A percentile compares a stretch with the other conserved stretches of the same genome.
Conservation (phyloP, 1,140 invertebrate genomes). For the Vollenhovia emeryi region DNA sequence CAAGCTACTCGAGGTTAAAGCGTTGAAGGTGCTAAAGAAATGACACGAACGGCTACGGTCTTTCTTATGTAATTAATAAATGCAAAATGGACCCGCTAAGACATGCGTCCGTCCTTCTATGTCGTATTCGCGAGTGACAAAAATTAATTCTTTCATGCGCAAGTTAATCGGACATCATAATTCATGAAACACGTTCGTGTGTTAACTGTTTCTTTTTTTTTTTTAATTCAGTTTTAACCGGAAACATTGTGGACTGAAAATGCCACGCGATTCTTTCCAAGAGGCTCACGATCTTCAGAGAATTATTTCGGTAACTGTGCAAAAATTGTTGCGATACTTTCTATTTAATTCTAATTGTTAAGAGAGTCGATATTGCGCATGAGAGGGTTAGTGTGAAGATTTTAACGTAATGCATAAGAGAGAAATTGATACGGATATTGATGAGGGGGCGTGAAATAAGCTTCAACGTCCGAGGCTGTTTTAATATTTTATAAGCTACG, state of each 20-base stretch:
- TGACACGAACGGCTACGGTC: not conserved
- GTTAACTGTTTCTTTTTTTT: not conserved
- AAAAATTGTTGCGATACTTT: not conserved
- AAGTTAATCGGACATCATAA: not conserved
- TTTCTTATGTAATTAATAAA: constrained; percentile 48
- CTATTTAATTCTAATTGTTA: not conserved
- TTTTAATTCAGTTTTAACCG: not conserved
- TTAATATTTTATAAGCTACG: constrained; percentile 45
- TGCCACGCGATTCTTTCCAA: not conserved
- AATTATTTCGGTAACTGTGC: not conserved
- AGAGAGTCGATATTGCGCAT: not conserved
- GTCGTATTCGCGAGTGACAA: constrained; percentile 19
- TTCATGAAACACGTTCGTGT: not conserved
- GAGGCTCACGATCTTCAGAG: not conserved
- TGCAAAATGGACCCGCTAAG: constrained; percentile 41
- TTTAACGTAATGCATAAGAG: constrained; percentile 15
- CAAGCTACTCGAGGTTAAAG: not conserved
- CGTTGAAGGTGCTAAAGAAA: not conserved
- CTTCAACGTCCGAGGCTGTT: constrained; percentile 19
- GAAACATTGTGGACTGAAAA: not conserved
- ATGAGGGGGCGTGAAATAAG: not conserved
- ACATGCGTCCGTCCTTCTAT: constrained; percentile 48
- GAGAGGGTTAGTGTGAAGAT: constrained; percentile 15
- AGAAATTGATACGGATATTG: constrained; percentile 25
- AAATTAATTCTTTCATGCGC: constrained; percentile 49